Conservation (phyloP, 2,888 invertebrate species). For the Drosophila maculinotata region DNA sequence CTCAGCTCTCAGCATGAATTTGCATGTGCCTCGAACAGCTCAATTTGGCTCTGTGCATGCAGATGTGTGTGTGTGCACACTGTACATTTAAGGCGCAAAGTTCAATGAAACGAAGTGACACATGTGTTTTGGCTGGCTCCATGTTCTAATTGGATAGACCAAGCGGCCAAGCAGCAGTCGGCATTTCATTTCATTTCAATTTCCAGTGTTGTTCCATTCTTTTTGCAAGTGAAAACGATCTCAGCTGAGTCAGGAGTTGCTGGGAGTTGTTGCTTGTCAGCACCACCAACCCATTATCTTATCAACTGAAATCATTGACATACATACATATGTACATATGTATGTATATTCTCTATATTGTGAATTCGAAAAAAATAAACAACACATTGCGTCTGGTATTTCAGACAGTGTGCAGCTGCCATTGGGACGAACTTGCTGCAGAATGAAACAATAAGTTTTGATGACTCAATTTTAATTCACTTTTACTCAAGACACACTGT, state of each 20-base stretch:
- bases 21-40: slow-evolving; percentile 51
- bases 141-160: slow-evolving; percentile 57
- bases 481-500: slow-evolving; percentile 45
- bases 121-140: slow-evolving; percentile 54
- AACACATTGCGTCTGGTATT: slow-evolving; percentile 6
- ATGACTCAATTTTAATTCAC: slow-evolving; percentile 63
- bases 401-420: slow-evolving; percentile 27
- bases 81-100: slow-evolving; percentile 48
- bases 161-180: no score
- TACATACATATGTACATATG: not conserved
- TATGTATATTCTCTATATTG: not conserved
- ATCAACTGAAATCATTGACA: slow-evolving; percentile 34
- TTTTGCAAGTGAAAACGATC: slow-evolving; percentile 14
- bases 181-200: slow-evolving; percentile 36
- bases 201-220: slow-evolving; percentile 10
- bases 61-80: not conserved
- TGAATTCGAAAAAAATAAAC: slow-evolving; percentile 9
- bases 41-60: slow-evolving; percentile 42
- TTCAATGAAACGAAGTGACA: slow-evolving; percentile 76
- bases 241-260: slow-evolving; percentile 43
- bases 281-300: slow-evolving; percentile 55
- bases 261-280: slow-evolving; percentile 17
- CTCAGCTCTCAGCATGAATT: slow-evolving; percentile 48
- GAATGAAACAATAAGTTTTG: slow-evolving; percentile 22
- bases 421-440: slow-evolving; percentile 58